Conservation (phyloP, 1,140 invertebrate genomes). For the Caenorhabditis briggsae region DNA sequence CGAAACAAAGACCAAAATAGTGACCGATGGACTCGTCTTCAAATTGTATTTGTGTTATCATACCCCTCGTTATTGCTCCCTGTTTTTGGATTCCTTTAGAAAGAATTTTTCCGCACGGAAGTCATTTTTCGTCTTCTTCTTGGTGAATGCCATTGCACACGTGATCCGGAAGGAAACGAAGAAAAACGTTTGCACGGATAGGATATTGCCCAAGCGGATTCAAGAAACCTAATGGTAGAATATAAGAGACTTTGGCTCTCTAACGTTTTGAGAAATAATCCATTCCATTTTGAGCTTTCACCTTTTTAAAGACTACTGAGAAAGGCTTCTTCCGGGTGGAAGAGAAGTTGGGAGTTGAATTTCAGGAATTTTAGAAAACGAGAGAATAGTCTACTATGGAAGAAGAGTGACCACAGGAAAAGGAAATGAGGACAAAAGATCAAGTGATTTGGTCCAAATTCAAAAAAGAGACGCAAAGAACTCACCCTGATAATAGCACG, state of each 20-base stretch:
- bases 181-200: neutral
- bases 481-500: conserved; percentile 28
- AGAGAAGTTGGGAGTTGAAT: neutral
- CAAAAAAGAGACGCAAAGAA: neutral
- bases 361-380: conserved; percentile 7
- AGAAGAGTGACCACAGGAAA: neutral
- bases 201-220: too few relatives aligned
- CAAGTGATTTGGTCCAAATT: neutral
- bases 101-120: neutral
- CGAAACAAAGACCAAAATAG: too few relatives aligned
- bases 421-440: neutral
- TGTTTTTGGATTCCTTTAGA: neutral
- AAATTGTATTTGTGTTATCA: too few relatives aligned
- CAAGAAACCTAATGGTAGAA: neutral
- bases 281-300: conserved; percentile 37
- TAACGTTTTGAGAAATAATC: neutral
- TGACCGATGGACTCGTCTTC: too few relatives aligned
- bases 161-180: conserved; percentile 43
- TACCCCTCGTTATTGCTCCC: neutral
- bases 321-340: conserved; percentile 18
- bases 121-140: neutral
- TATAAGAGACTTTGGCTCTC: neutral
- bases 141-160: conserved; percentile 41
- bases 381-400: conserved; percentile 1
- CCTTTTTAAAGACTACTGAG: neutral